phyloP scores from a whole-genome alignment of 2,113 vertebrate species.

The Athene noctua region DNA sequence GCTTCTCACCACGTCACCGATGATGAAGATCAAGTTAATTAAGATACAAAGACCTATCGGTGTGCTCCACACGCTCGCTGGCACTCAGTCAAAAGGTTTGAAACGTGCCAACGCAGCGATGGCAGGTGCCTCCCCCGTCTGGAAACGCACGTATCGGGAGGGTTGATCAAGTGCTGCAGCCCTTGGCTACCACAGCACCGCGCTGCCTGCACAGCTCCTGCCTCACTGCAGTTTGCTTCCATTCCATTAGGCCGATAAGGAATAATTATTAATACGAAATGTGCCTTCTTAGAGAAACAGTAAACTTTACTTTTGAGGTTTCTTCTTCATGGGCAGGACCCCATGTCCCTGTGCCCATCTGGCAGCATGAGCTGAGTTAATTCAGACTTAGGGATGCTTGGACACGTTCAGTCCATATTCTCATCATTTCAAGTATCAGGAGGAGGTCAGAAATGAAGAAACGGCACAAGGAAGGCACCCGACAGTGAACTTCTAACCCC shows the following conservation, averaged over 20 bases:
- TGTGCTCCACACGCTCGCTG: not conserved
- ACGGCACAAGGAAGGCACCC: not conserved
- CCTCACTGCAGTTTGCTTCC: not conserved
- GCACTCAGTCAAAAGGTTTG: not conserved
- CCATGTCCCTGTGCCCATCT: not conserved
- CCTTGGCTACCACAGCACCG: not conserved
- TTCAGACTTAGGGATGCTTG: not conserved
- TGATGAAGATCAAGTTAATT: not conserved
- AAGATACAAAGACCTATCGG: not conserved
- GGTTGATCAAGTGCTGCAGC: not conserved
- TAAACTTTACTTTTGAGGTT: not conserved
- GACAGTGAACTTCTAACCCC: not conserved
- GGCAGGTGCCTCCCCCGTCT: not conserved
- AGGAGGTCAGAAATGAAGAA: not conserved
- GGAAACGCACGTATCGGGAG: not conserved
- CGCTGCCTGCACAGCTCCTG: not conserved
- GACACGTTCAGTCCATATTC: accelerated
- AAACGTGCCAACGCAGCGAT: not conserved
- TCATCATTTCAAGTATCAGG: not conserved
- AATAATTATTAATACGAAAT: not conserved
- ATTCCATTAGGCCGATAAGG: too few species aligned
- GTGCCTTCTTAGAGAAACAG: not conserved
- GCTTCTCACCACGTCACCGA: not conserved
- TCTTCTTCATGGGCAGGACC: not conserved
- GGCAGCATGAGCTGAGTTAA: not conserved